Evolutionary conservation across 2,113 vertebrate genomes (phyloP).

Genomic region (Camelus bactrianus): DNA sequence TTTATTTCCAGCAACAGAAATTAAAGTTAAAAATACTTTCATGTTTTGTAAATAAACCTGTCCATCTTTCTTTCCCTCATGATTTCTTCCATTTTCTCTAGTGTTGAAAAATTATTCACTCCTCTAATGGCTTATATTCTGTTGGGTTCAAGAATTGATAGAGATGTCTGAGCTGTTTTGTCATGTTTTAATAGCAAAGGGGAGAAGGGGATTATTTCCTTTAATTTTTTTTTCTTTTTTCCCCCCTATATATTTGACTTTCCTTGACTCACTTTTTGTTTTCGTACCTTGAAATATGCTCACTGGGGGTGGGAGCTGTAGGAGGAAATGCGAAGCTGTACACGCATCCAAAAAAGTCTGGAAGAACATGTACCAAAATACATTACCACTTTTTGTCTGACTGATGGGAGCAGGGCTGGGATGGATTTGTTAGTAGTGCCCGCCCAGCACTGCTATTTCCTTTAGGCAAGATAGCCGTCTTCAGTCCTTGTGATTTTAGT

Average conservation of each 20-base stretch:
- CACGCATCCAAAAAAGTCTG: not conserved
- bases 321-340: not conserved
- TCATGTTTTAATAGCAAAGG: not conserved
- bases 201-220: not conserved
- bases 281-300: not conserved
- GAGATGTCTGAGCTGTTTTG: not conserved
- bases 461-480: not conserved
- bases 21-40: not conserved
- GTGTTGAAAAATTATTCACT: not conserved
- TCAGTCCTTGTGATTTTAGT: not conserved
- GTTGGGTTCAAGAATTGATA: not conserved
- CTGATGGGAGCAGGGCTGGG: not conserved
- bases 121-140: not conserved
- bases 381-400: not conserved
- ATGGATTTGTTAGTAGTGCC: not conserved
- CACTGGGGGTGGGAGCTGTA: not conserved
- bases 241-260: not conserved
- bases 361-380: not conserved
- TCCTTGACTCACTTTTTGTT: not conserved
- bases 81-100: conserved; percentile 46
- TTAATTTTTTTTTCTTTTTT: not conserved
- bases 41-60: conserved; percentile 20
- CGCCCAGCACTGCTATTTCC: not conserved
- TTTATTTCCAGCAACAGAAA: conserved; percentile 8
- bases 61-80: conserved; percentile 16